phyloP scores from a whole-genome alignment of 2,797 vertebrate species.

The Sandelia bainsii region DNA sequence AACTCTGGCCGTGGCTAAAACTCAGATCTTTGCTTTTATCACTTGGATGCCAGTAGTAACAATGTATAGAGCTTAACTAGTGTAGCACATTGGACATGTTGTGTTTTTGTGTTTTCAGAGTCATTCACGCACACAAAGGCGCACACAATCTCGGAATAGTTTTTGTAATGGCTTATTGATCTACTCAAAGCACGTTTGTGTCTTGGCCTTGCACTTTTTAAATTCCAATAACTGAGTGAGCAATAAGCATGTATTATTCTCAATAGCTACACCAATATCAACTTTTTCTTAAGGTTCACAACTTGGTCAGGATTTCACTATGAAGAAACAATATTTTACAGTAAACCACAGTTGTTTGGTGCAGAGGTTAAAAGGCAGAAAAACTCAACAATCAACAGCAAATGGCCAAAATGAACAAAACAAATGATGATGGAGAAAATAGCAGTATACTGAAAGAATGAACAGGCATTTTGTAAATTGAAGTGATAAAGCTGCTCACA shows the following conservation, averaged over 20 bases:
- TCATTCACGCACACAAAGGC: constrained; percentile 4
- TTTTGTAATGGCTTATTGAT: constrained; percentile 38
- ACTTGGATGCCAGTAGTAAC: neutral
- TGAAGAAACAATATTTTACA: neutral
- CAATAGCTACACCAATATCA: neutral
- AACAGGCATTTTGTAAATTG: neutral
- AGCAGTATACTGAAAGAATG: neutral
- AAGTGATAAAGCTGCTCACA: constrained; percentile 78
- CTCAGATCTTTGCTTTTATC: neutral
- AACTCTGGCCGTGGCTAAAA: neutral
- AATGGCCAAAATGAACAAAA: neutral
- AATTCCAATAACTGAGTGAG: neutral
- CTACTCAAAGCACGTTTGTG: neutral
- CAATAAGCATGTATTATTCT: constrained; percentile 1
- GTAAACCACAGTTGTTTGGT: neutral
- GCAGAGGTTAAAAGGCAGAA: neutral
- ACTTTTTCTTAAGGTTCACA: constrained; percentile 13
- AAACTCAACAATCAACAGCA: neutral
- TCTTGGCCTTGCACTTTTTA: neutral
- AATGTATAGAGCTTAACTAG: neutral
- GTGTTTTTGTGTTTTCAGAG: constrained; percentile 4
- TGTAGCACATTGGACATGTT: neutral
- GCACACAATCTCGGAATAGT: neutral
- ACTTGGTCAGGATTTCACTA: neutral
- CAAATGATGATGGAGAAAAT: neutral